Conservation (phyloP, 2,113 vertebrate species). For the Anser brachyrhynchus region DNA sequence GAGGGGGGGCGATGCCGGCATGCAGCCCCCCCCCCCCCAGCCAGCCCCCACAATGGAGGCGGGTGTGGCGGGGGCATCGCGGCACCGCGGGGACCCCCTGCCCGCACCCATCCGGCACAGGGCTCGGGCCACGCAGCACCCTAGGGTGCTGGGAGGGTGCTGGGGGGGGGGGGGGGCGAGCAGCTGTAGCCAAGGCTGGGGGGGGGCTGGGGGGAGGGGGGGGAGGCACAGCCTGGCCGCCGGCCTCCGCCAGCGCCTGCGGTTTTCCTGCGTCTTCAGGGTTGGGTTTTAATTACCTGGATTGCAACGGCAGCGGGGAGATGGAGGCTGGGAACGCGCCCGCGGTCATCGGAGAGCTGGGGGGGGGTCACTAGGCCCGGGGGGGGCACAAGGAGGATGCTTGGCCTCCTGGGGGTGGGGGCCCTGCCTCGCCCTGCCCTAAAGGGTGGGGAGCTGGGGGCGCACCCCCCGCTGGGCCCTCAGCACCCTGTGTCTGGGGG, state of each 20-base stretch:
- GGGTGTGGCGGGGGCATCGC: conserved; percentile 47
- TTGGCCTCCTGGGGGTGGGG: background rate
- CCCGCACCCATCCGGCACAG: background rate
- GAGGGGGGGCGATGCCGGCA: background rate
- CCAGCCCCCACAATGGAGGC: conserved; percentile 49
- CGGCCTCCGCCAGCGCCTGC: conserved; percentile 34
- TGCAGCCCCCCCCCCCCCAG: background rate
- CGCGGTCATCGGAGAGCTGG: background rate
- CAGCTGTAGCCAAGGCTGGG: background rate
- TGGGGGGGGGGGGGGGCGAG: background rate
- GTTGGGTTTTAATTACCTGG: conserved; percentile 70
- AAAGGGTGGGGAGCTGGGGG: background rate
- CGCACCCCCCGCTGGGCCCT: no score
- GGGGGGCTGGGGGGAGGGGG: background rate
- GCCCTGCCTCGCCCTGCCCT: background rate
- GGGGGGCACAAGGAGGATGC: background rate
- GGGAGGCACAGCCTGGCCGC: background rate
- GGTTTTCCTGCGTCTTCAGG: conserved; percentile 54
- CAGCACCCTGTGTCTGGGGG: no score
- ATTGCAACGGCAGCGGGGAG: conserved; percentile 44
- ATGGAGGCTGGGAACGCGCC: conserved; percentile 20
- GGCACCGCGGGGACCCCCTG: background rate
- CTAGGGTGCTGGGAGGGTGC: background rate
- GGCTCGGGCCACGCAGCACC: background rate
- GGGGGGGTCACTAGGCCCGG: background rate